These are phyloP conservation scores for Odontomyia ornata DNA, from an alignment of 2,888 invertebrate species.

Conservation along the genomic window DNA sequence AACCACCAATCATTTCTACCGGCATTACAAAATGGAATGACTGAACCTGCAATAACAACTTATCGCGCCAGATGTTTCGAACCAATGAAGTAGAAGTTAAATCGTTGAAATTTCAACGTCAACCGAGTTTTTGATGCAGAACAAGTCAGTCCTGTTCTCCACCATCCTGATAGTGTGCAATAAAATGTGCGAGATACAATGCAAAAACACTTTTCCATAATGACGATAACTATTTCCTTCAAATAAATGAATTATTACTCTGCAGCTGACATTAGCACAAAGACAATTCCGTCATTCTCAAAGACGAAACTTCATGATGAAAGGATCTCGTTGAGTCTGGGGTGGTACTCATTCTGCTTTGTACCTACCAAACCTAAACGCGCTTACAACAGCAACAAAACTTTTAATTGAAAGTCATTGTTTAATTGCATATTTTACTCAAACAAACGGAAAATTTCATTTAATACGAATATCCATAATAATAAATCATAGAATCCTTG, in stretches of 20 bases:
- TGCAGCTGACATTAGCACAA: slow-evolving; percentile 31
- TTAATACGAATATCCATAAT: slow-evolving; percentile 50
- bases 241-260: neutral
- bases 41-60: no score
- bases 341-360: neutral
- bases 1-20: no score
- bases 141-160: neutral
- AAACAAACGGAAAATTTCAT: slow-evolving; percentile 50
- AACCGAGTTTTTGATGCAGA: neutral
- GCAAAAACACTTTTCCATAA: neutral
- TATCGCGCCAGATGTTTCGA: neutral
- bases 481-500: slow-evolving; percentile 48
- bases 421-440: slow-evolving; percentile 50
- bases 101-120: slow-evolving; percentile 11
- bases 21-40: no score
- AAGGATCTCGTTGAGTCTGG: neutral
- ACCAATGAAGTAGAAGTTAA: neutral
- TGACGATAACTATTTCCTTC: neutral
- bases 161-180: no score
- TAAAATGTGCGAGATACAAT: neutral
- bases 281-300: neutral
- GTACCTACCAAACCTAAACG: neutral
- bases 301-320: neutral
- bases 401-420: slow-evolving; percentile 50
- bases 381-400: slow-evolving; percentile 48